phyloP scores from a whole-genome alignment of 1,140 invertebrate species.

The Sycophila sp. region DNA sequence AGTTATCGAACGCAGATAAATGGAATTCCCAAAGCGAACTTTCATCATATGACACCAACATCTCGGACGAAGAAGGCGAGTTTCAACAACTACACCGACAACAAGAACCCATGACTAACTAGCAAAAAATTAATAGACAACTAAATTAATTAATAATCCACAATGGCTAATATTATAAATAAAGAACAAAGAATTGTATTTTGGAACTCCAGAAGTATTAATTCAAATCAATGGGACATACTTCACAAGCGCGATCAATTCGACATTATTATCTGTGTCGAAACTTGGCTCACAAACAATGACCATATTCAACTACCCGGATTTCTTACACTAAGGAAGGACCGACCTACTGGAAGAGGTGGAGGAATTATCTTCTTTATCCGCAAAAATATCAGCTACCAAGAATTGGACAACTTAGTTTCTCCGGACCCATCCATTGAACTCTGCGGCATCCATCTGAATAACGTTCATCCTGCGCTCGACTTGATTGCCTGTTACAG shows the following conservation, averaged over 20 bases:
- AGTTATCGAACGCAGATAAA: neutral
- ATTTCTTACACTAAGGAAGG: neutral
- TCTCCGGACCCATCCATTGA: too few species aligned
- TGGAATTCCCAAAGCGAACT: neutral
- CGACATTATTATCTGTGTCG: slow-evolving; percentile 3
- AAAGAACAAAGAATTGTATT: neutral
- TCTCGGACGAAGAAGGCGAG: too few species aligned
- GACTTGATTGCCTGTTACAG: slow-evolving; percentile 22
- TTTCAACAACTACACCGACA: too few species aligned
- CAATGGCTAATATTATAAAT: neutral
- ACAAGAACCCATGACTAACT: too few species aligned
- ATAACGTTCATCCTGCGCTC: too few species aligned
- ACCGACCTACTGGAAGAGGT: neutral
- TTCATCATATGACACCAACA: too few species aligned
- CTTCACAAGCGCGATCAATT: neutral
- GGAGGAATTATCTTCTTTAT: too few species aligned
- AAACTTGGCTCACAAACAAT: neutral
- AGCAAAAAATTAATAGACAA: neutral
- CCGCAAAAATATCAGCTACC: too few species aligned
- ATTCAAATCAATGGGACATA: neutral
- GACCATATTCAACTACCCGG: neutral
- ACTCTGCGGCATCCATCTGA: too few species aligned
- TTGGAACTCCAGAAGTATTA: slow-evolving; percentile 3
- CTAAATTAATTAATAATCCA: too few species aligned
- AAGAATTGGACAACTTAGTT: too few species aligned